Base-by-base conservation (phyloP, 2,888 invertebrate genomes). In the Pachymerium ferrugineum region DNA sequence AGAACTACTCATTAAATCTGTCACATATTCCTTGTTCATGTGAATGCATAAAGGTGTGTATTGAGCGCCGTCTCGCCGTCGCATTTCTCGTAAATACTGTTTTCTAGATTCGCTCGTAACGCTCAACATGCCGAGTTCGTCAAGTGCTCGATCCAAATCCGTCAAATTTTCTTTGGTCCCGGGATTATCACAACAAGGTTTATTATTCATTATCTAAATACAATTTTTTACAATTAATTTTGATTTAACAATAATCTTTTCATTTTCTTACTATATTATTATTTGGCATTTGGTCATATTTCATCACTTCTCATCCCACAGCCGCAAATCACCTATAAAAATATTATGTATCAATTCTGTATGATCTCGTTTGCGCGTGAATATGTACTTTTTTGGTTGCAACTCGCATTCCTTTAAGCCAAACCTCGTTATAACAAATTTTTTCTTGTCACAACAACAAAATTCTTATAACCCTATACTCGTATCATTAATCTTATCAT, bases 81-180 rank as follows among this genome's bases (percentile, higher is more conserved):
- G n/a, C 31, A 70, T 31, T 25, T 70, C 70, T 8, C n/a, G 70
- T 22, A 70, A 70, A 33, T 71, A 38, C 29, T 71, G 38, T 29
- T 69, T 25, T 6, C 73, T n/a, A 5, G 12, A 22, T 73, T 73
- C 47, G 70, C 42, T 42, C 28, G 38, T 35, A 22, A 54, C 70
- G 38, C 71, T 74, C 28, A 76, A 68, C 72, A 70, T 71, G 10
- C 73, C 72, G 12, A 76, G 74, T 73, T 76, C 76, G 14, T 71
- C 33, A 6, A 76, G 76, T 38, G 76, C 76, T 16, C 70, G 71
- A 31, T 73, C 73, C 35, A 76, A 47, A 31, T 72, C 74, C 8
- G 62, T 25, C 4, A 28, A 16, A 22, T 62, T 33, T 30, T 73
- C 68, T 42, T 73, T 62, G 14, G 68, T 25, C 14, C 25, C 68